Evolutionary conservation across 2,113 vertebrate species (phyloP).

Genomic region (Heteronetta atricapilla): DNA sequence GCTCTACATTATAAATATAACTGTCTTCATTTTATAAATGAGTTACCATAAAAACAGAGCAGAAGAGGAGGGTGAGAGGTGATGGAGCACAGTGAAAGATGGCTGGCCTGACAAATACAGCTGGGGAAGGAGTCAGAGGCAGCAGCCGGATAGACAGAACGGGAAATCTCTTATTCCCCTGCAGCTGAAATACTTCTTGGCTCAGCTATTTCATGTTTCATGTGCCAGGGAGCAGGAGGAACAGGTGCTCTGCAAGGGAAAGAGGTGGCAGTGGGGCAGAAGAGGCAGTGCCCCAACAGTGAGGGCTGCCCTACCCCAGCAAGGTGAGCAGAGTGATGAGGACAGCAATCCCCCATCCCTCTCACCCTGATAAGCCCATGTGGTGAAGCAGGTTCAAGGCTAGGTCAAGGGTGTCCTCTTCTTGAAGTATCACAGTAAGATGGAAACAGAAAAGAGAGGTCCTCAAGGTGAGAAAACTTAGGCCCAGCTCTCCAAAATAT

Average conservation of each 20-base stretch:
- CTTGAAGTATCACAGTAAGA: background rate
- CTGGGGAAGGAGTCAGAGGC: background rate
- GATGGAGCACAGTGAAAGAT: conserved; percentile 20
- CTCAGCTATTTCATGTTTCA: background rate
- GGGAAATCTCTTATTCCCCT: background rate
- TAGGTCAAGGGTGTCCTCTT: background rate
- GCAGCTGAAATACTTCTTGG: background rate
- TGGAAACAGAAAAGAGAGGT: background rate
- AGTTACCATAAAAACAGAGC: conserved; percentile 49
- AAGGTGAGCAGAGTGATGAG: background rate
- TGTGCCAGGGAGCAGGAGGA: background rate
- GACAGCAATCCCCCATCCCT: background rate
- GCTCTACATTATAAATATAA: conserved; percentile 61
- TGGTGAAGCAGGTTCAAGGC: accelerated
- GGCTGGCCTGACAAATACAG: conserved; percentile 6
- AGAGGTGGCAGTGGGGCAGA: background rate
- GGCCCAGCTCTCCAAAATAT: background rate
- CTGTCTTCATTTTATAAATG: conserved; percentile 64
- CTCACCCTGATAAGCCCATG: background rate
- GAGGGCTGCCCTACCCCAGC: background rate
- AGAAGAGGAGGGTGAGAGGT: conserved; percentile 43
- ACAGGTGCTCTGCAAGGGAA: background rate
- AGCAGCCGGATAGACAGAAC: background rate
- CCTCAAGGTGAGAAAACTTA: background rate
- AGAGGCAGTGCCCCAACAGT: accelerated